Evolutionary conservation across 2,888 invertebrate genomes (phyloP).

Genomic region (Plagodis pulveraria): DNA sequence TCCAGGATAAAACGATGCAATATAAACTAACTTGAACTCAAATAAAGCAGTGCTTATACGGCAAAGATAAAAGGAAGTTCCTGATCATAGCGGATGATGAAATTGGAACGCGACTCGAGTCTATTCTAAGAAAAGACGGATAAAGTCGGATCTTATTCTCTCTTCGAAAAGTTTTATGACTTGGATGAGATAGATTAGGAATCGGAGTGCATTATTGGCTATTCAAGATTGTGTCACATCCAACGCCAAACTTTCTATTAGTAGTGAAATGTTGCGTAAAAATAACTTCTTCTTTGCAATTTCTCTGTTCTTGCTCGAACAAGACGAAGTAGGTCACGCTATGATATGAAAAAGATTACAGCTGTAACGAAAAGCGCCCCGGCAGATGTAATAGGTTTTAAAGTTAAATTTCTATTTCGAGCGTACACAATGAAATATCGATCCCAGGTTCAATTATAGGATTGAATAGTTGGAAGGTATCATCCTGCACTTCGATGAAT

Average conservation of each 20-base stretch:
- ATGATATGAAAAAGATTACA: slow-evolving; percentile 22
- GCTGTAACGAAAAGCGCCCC: slow-evolving; percentile 14
- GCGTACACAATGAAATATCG: slow-evolving; percentile 26
- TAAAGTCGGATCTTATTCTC: slow-evolving; percentile 61
- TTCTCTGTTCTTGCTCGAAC: slow-evolving; percentile 1
- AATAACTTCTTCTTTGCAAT: slow-evolving; percentile 31
- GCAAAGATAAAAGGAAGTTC: slow-evolving; percentile 32
- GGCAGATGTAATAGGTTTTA: slow-evolving; percentile 12
- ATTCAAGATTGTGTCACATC: slow-evolving; percentile 67
- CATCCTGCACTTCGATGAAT: slow-evolving; percentile 29
- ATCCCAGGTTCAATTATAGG: slow-evolving; percentile 25
- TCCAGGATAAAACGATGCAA: slow-evolving; percentile 20
- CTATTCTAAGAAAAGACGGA: slow-evolving; percentile 62
- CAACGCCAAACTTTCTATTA: slow-evolving; percentile 41
- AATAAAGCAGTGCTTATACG: slow-evolving; percentile 21
- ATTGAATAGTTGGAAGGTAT: slow-evolving; percentile 27
- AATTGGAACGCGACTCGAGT: slow-evolving; percentile 44
- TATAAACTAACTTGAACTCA: slow-evolving; percentile 17
- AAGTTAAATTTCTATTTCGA: slow-evolving; percentile 23
- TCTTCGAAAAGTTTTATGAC: slow-evolving; percentile 72
- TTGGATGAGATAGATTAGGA: slow-evolving; percentile 72
- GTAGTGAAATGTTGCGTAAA: slow-evolving; percentile 40
- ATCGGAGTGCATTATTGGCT: slow-evolving; percentile 73
- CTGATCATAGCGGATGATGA: slow-evolving; percentile 39
- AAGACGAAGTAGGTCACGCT: slow-evolving; percentile 13